These are phyloP conservation scores for Argyresthia goedartella DNA, from an alignment of 2,888 invertebrate genomes.

Conservation along the genomic window DNA sequence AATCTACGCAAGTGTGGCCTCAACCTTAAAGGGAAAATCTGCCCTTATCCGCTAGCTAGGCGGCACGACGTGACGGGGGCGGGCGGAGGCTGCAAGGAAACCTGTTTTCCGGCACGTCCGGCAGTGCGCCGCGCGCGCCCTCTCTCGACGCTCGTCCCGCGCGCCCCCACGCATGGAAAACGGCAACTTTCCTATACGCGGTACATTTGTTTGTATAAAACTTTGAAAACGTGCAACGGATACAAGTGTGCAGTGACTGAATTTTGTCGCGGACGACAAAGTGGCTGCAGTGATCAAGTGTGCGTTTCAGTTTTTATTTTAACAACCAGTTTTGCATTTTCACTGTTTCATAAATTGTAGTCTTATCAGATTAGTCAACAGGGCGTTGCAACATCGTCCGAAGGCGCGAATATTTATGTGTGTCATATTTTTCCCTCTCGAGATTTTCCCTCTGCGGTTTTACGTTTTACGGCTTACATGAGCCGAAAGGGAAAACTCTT, in stretches of 20 bases:
- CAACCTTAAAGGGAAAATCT: no score
- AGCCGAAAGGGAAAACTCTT: slow-evolving; percentile 30
- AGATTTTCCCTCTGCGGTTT: slow-evolving; percentile 41
- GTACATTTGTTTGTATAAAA: background rate
- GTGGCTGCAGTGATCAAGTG: background rate
- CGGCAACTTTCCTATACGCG: background rate
- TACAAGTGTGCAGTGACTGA: background rate
- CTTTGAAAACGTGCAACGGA: background rate
- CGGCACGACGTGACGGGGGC: slow-evolving; percentile 19
- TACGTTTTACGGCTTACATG: slow-evolving; percentile 44
- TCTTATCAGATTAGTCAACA: slow-evolving; percentile 30
- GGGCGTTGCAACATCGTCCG: slow-evolving; percentile 45
- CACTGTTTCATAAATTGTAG: slow-evolving; percentile 21
- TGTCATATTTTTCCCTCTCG: slow-evolving; percentile 41
- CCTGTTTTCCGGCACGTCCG: slow-evolving; percentile 40
- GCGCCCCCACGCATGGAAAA: slow-evolving; percentile 10
- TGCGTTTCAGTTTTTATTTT: background rate
- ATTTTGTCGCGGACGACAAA: background rate
- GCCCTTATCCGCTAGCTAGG: no score
- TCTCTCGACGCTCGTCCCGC: slow-evolving; percentile 21
- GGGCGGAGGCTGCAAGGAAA: slow-evolving; percentile 53
- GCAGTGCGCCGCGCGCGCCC: slow-evolving; percentile 55
- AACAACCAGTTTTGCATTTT: background rate
- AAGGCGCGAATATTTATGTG: slow-evolving; percentile 48
- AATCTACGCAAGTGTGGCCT: no score